Percentiles rank a stretch among this genome's conserved stretches.
Conservation (phyloP, 2,797 vertebrate genomes). For the Acanthornis magna region DNA sequence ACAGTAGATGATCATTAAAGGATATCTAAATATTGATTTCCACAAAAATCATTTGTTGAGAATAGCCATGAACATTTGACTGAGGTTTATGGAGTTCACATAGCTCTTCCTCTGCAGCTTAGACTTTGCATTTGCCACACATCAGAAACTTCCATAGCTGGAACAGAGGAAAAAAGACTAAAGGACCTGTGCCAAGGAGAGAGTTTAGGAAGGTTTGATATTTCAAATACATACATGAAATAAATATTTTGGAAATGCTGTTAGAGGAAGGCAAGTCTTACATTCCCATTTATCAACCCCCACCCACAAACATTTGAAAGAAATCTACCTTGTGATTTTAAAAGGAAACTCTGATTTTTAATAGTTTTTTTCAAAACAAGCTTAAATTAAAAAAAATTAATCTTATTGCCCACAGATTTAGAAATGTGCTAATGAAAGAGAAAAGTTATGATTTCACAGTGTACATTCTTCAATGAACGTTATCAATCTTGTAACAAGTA, state of each 20-base stretch:
- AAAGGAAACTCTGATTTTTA: conserved; percentile 55
- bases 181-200: not conserved
- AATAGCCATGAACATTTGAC: not conserved
- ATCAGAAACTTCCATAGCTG: not conserved
- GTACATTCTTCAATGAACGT: conserved; percentile 53
- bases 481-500: conserved; percentile 29
- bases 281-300: not conserved
- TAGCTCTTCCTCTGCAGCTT: not conserved
- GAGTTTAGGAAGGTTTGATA: not conserved
- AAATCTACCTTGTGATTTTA: conserved; percentile 24
- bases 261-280: not conserved
- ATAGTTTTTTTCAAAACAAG: conserved; percentile 53
- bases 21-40: not conserved
- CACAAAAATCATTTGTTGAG: not conserved
- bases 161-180: not conserved
- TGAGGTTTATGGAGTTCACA: not conserved
- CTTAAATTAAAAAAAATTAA: conserved; percentile 34
- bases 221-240: not conserved
- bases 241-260: not conserved
- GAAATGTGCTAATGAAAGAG: conserved; percentile 48
- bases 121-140: not conserved
- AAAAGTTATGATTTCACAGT: conserved; percentile 59
- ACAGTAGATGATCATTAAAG: not conserved
- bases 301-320: not conserved
- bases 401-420: conserved; percentile 58